Evolutionary conservation across 1,140 invertebrate species (phyloP), one percentile per base, ranked within the genome.

Genomic region (Trichonephila inaurata): DNA sequence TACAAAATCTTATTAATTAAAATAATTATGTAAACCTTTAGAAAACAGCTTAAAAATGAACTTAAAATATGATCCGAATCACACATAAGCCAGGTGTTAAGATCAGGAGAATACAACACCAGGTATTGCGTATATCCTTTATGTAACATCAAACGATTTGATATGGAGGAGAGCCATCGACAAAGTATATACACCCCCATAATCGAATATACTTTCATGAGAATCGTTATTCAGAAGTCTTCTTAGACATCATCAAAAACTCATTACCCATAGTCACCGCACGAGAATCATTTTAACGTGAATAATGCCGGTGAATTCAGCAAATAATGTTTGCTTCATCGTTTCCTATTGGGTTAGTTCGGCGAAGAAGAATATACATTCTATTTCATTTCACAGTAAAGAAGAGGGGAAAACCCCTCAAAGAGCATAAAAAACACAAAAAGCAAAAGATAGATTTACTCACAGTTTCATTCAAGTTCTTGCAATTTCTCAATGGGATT

Each of bases 211-310:
- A 40, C 77, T 44, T 21, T 18, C 16, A 7, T 82, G 33, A 2
- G 33, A 81, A 33, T 40, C 21, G 33, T 19, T n/a, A 69, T 69
- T 24, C 66, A 19, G 19, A 28, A 19, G 14, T 8, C 16, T 82
- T 51, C 77, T 82, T 82, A 82, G 77, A 82, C 33, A 82, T 44
- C 77, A 82, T 82, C 77, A 82, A 82, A 82, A 82, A 40, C 77
- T 82, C 77, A 82, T 82, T 82, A 82, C 33, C 14, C 77, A 7
- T 21, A 44, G 77, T 82, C 33, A 82, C 40, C 77, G 40, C 77
- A 19, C 40, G 40, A 24, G 14, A 19, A 44, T 82, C 7, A 10
- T 24, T 24, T 7, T 69, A 10, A 51, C 33, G 33, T 82, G 14
- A 82, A 82, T 82, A 82, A 44, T 33, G 77, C 16, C 14, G 77